Conservation (phyloP, 64 coral and sea anemone species). For the Pocillopora verrucosa region DNA sequence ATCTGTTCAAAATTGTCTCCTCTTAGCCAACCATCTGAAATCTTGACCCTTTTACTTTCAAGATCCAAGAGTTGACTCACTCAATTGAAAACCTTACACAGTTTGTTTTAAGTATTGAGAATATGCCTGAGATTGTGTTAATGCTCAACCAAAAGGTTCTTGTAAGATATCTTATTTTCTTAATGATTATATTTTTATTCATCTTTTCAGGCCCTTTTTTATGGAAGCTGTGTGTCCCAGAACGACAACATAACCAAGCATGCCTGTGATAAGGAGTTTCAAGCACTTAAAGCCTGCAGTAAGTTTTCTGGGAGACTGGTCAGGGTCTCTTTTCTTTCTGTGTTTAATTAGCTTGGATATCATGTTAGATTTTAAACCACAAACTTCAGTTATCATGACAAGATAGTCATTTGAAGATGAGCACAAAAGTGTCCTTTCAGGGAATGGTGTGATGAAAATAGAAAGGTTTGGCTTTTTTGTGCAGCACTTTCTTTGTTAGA, state of each 20-base stretch:
- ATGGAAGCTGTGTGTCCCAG: slow-evolving; percentile 64
- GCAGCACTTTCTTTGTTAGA: no score
- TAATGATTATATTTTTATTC: neutral
- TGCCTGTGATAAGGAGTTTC: slow-evolving; percentile 78
- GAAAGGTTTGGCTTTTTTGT: no score
- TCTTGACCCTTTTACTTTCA: no score
- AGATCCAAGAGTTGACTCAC: no score
- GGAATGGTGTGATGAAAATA: no score
- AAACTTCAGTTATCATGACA: no score
- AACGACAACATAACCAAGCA: slow-evolving; percentile 76
- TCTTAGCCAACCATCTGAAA: neutral
- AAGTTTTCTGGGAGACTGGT: neutral
- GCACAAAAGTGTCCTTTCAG: no score
- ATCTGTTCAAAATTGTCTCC: neutral
- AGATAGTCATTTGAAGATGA: no score
- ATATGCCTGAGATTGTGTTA: neutral
- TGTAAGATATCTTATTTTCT: neutral
- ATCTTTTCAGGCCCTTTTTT: slow-evolving; percentile 49
- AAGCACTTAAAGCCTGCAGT: slow-evolving; percentile 79
- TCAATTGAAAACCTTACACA: no score
- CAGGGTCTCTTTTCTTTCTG: neutral
- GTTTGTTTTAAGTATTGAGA: neutral
- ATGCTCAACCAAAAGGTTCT: neutral
- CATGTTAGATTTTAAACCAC: no score
- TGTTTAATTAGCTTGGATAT: neutral